Evolutionary conservation across 2,888 invertebrate species (phyloP).

Genomic region (Sialis lutaria): DNA sequence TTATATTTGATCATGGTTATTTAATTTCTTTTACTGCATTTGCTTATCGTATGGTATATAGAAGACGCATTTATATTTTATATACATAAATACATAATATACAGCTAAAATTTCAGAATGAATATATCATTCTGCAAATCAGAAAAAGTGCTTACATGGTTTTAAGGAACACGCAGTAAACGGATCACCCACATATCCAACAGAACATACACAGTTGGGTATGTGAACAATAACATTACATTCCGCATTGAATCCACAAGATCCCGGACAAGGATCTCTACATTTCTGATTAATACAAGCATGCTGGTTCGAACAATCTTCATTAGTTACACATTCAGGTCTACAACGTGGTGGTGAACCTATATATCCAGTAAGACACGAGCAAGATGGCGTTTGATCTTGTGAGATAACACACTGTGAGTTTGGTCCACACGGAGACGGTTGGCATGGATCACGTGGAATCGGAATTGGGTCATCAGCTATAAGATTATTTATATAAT

Average conservation of each 20-base stretch:
- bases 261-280: conserved; percentile 55
- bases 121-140: neutral
- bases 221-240: conserved; percentile 60
- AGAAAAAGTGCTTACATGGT: conserved; percentile 30
- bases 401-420: conserved; percentile 32
- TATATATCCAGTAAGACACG: conserved; percentile 51
- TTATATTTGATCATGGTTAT: too few relatives aligned
- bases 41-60: too few relatives aligned
- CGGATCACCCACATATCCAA: conserved; percentile 49
- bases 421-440: conserved; percentile 51
- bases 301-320: conserved; percentile 48
- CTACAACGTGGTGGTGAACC: conserved; percentile 54
- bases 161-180: conserved; percentile 37
- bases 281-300: conserved; percentile 57
- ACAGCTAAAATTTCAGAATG: too few relatives aligned
- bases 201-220: conserved; percentile 53
- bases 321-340: conserved; percentile 57
- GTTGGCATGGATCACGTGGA: conserved; percentile 38
- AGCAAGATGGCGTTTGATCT: conserved; percentile 43
- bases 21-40: too few relatives aligned
- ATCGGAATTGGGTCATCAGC: conserved; percentile 8
- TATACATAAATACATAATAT: too few relatives aligned
- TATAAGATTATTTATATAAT: conserved; percentile 5
- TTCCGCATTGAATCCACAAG: conserved; percentile 51
- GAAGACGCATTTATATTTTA: too few relatives aligned